Percentiles rank a stretch among this genome's conserved stretches.
phyloP scores from a whole-genome alignment of 2,888 invertebrate genomes.

The Aleiodes alternator region DNA sequence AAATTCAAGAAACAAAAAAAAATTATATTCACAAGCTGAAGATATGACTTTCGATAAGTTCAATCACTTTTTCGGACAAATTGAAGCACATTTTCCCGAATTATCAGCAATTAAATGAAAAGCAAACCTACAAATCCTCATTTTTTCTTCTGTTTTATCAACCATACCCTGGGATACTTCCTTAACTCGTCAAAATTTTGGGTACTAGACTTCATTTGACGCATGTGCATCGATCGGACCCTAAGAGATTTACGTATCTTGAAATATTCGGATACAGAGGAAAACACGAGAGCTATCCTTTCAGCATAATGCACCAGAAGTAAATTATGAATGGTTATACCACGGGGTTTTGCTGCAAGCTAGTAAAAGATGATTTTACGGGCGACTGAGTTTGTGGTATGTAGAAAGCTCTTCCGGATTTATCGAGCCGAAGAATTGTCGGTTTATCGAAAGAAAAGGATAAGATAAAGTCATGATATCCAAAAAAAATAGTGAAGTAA shows the following conservation, averaged over 20 bases:
- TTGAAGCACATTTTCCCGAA: no score
- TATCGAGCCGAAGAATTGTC: slow-evolving; percentile 21
- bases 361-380: slow-evolving; percentile 23
- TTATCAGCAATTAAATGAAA: no score
- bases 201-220: no score
- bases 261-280: neutral
- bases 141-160: no score
- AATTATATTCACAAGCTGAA: no score
- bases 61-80: no score
- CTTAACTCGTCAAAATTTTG: no score
- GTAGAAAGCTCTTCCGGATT: slow-evolving; percentile 4
- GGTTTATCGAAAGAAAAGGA: slow-evolving; percentile 24
- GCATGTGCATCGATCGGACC: no score
- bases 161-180: no score
- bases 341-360: slow-evolving; percentile 5
- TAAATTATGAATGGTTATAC: slow-evolving; percentile 32
- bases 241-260: slow-evolving; percentile 10
- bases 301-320: slow-evolving; percentile 9
- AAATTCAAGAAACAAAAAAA: no score
- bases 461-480: slow-evolving; percentile 4
- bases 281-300: slow-evolving; percentile 7
- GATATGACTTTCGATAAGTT: no score
- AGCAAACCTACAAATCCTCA: no score
- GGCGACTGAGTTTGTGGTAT: slow-evolving; percentile 16
- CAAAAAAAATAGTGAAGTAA: neutral